Evolutionary conservation across 2,113 vertebrate species (phyloP).

Genomic region (Chaetorhynchus papuensis): DNA sequence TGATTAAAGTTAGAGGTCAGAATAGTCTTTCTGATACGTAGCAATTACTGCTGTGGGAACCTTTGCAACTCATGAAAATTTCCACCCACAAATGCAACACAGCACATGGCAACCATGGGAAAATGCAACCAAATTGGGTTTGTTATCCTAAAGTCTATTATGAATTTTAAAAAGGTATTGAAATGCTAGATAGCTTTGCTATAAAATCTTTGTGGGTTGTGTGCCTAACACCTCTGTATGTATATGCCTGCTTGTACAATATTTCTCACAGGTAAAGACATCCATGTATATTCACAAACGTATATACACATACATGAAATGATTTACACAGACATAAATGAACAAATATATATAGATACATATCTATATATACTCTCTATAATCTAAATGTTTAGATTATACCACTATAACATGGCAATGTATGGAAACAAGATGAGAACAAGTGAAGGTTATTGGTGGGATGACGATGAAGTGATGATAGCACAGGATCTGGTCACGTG

Average conservation of each 20-base stretch:
- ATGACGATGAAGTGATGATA: neutral
- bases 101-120: neutral
- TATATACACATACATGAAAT: neutral
- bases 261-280: neutral
- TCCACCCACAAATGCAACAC: neutral
- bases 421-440: neutral
- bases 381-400: neutral
- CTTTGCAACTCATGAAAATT: neutral
- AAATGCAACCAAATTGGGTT: neutral
- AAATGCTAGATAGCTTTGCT: neutral
- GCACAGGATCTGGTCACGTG: neutral
- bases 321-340: neutral
- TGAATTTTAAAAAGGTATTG: neutral
- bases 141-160: neutral
- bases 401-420: neutral
- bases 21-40: neutral
- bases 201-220: neutral
- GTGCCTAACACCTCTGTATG: neutral
- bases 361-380: slow-evolving; percentile 16
- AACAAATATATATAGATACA: slow-evolving; percentile 43
- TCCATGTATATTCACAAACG: neutral
- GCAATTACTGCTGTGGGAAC: neutral
- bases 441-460: neutral
- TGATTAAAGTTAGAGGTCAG: neutral
- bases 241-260: neutral